Conservation (phyloP, 2,888 invertebrate genomes). For the Parochlus steinenii region DNA sequence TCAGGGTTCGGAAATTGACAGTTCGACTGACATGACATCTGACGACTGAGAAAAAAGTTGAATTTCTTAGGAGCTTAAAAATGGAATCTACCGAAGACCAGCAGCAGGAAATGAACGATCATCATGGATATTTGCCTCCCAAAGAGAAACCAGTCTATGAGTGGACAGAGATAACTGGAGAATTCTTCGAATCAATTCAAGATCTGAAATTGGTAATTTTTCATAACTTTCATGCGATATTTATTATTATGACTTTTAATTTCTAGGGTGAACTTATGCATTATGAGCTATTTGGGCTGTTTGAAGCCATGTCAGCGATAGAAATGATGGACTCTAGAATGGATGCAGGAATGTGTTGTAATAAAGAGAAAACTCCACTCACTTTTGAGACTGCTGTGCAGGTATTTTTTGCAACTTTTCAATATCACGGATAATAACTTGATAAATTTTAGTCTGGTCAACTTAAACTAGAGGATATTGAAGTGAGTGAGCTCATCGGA, state of each 20-base stretch:
- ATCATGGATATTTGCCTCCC: constrained; percentile 3
- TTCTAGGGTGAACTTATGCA: constrained; percentile 68
- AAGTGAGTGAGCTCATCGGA: constrained; percentile 68
- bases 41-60: too few relatives aligned
- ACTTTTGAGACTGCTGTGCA: constrained; percentile 76
- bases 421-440: constrained; percentile 2
- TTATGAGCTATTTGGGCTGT: constrained; percentile 78
- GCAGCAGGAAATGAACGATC: too few relatives aligned
- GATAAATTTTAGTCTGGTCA: constrained; percentile 44
- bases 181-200: constrained; percentile 44
- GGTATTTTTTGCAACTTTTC: constrained; percentile 30
- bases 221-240: neutral
- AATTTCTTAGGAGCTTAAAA: too few relatives aligned
- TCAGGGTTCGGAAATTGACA: too few relatives aligned
- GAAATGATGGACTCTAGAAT: constrained; percentile 99
- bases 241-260: neutral
- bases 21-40: too few relatives aligned
- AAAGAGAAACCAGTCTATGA: too few relatives aligned
- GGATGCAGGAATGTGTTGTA: constrained; percentile 97
- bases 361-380: constrained; percentile 66
- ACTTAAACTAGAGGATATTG: constrained; percentile 59
- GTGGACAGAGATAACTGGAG: constrained; percentile 32
- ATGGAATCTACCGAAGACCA: too few relatives aligned
- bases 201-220: constrained; percentile 26
- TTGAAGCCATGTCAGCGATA: constrained; percentile 99